A percentile compares a stretch with the other conserved stretches of the same genome.
Evolutionary conservation across 2,888 invertebrate genomes (phyloP).

Genomic region (Homarus gammarus): DNA sequence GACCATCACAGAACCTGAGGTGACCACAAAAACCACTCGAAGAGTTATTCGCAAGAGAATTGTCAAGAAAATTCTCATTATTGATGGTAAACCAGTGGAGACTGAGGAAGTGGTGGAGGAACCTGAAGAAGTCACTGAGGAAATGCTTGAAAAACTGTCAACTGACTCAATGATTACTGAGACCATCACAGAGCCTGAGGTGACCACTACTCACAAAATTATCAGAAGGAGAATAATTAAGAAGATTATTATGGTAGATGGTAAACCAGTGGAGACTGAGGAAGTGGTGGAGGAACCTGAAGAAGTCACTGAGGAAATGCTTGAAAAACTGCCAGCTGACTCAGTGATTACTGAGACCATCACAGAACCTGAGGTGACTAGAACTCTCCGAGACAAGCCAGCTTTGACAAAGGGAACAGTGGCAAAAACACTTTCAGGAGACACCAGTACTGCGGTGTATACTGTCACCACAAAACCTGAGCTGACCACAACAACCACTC

Average conservation of each 20-base stretch:
- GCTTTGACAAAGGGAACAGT: too few species aligned
- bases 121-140: constrained; percentile 62
- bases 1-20: constrained; percentile 45
- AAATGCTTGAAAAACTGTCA: background rate
- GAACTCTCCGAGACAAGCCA: too few species aligned
- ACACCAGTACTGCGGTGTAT: too few species aligned
- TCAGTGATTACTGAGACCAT: too few species aligned
- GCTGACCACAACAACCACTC: constrained; percentile 53
- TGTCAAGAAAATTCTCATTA: constrained; percentile 64
- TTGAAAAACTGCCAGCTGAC: too few species aligned
- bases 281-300: constrained; percentile 57
- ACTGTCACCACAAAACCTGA: constrained; percentile 49
- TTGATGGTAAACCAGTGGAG: constrained; percentile 71
- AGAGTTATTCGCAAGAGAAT: constrained; percentile 52
- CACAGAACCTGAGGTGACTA: constrained; percentile 28
- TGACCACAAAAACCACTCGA: constrained; percentile 36
- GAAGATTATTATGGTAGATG: constrained; percentile 40
- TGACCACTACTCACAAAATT: background rate
- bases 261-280: constrained; percentile 49
- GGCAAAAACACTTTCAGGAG: too few species aligned
- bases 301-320: too few species aligned
- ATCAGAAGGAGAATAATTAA: constrained; percentile 24
- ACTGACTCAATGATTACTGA: background rate
- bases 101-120: constrained; percentile 65
- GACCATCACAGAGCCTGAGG: background rate